A percentile compares a stretch with the other conserved stretches of the same genome.
These are phyloP conservation scores for Drosophila pseudotakahashii DNA, from an alignment of 2,888 invertebrate species.

Conservation along the genomic window DNA sequence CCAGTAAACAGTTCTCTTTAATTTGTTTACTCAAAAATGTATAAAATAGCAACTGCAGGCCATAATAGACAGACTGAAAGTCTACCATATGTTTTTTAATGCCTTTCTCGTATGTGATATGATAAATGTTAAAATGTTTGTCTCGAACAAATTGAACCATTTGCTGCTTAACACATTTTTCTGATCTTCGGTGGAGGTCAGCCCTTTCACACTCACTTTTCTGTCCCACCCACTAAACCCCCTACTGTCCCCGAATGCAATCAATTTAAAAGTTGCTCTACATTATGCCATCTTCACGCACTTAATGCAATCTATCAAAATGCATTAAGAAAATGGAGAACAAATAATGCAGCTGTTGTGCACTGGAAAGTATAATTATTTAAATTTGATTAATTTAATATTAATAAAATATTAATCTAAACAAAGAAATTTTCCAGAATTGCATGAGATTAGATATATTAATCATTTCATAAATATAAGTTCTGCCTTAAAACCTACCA, in stretches of 20 bases:
- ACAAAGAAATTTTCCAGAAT: no score
- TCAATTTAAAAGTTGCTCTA: constrained; percentile 71
- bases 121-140: constrained; percentile 1
- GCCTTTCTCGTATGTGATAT: constrained; percentile 1
- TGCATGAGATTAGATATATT: no score
- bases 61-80: constrained; percentile 1
- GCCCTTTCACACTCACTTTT: constrained; percentile 58
- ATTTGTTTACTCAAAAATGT: constrained; percentile 8
- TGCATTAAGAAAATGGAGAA: constrained; percentile 59
- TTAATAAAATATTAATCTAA: no score
- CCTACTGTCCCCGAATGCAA: constrained; percentile 40
- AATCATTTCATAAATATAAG: no score
- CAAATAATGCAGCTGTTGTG: constrained; percentile 32
- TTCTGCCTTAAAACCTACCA: no score
- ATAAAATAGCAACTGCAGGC: constrained; percentile 6
- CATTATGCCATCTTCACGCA: constrained; percentile 25
- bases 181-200: constrained; percentile 51
- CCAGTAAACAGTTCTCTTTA: constrained; percentile 3
- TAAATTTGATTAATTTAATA: not conserved
- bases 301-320: constrained; percentile 75
- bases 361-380: not conserved
- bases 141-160: constrained; percentile 22
- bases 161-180: constrained; percentile 27
- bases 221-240: constrained; percentile 1
- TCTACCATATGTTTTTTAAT: constrained; percentile 26